Conservation (phyloP, 2,888 invertebrate genomes). For the Morinoia aosen region DNA sequence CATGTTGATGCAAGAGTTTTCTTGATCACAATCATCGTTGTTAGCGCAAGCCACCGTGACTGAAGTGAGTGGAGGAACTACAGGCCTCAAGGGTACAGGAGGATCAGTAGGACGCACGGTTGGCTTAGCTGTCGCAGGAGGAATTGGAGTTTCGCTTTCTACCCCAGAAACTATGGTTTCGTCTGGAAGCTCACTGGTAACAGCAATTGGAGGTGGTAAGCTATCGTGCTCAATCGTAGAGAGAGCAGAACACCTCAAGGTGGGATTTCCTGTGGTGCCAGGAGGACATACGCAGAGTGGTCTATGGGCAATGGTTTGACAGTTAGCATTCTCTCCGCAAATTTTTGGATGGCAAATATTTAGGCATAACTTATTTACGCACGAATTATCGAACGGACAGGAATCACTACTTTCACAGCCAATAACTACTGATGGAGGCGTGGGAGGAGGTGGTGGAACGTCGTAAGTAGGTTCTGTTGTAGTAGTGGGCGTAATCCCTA, state of each 20-base stretch:
- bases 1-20: conserved; percentile 81
- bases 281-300: conserved; percentile 83
- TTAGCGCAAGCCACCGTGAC: conserved; percentile 79
- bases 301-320: conserved; percentile 82
- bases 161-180: conserved; percentile 27
- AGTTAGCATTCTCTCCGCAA: conserved; percentile 71
- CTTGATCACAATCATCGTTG: conserved; percentile 79
- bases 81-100: conserved; percentile 57
- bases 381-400: conserved; percentile 62
- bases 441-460: conserved; percentile 66
- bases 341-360: conserved; percentile 74
- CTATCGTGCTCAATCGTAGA: conserved; percentile 42
- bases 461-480: conserved; percentile 33
- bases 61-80: conserved; percentile 54
- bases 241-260: conserved; percentile 64
- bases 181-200: conserved; percentile 52
- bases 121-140: conserved; percentile 20
- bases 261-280: conserved; percentile 68
- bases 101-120: conserved; percentile 49
- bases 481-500: not conserved
- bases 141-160: conserved; percentile 22
- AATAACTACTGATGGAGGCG: conserved; percentile 57
- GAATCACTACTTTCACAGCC: conserved; percentile 72
- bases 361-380: conserved; percentile 60
- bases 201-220: conserved; percentile 50